Evolutionary conservation across 1,140 invertebrate genomes (phyloP).

Genomic region (Yoshiicerus persimilis): DNA sequence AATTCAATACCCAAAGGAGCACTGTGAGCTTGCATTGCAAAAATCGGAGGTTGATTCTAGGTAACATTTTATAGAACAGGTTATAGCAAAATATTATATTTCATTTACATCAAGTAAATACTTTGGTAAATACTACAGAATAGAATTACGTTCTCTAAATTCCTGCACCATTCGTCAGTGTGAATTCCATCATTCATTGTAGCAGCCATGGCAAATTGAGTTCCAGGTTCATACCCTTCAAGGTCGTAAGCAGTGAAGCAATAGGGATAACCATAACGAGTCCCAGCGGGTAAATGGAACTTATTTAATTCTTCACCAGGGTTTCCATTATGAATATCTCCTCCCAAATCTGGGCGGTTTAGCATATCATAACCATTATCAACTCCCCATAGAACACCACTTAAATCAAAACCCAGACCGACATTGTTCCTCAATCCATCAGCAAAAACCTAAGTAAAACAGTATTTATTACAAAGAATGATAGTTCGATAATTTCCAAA

Average conservation of each 20-base stretch:
- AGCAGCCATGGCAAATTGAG: slow-evolving; percentile 39
- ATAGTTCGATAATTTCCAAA: background rate
- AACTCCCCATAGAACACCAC: slow-evolving; percentile 42
- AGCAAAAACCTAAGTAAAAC: slow-evolving; percentile 33
- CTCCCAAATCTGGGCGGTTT: slow-evolving; percentile 40
- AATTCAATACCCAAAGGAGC: slow-evolving; percentile 41
- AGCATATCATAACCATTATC: slow-evolving; percentile 39
- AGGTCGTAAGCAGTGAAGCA: slow-evolving; percentile 35
- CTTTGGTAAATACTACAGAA: background rate
- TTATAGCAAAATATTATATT: slow-evolving; percentile 30
- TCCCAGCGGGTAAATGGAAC: slow-evolving; percentile 27
- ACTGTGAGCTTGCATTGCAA: slow-evolving; percentile 37
- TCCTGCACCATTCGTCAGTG: slow-evolving; percentile 45
- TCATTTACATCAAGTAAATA: slow-evolving; percentile 8
- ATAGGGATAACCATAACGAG: slow-evolving; percentile 44
- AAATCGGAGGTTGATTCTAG: slow-evolving; percentile 36
- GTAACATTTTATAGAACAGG: too few species aligned
- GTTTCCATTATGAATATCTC: slow-evolving; percentile 44
- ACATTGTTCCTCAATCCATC: slow-evolving; percentile 43
- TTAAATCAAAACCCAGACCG: slow-evolving; percentile 34
- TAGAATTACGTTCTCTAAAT: slow-evolving; percentile 29
- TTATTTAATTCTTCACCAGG: slow-evolving; percentile 44
- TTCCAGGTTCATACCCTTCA: background rate
- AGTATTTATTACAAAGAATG: background rate
- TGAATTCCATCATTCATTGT: slow-evolving; percentile 42